Conservation (phyloP, 2,797 vertebrate species). For the Rhinoraja longicauda region DNA sequence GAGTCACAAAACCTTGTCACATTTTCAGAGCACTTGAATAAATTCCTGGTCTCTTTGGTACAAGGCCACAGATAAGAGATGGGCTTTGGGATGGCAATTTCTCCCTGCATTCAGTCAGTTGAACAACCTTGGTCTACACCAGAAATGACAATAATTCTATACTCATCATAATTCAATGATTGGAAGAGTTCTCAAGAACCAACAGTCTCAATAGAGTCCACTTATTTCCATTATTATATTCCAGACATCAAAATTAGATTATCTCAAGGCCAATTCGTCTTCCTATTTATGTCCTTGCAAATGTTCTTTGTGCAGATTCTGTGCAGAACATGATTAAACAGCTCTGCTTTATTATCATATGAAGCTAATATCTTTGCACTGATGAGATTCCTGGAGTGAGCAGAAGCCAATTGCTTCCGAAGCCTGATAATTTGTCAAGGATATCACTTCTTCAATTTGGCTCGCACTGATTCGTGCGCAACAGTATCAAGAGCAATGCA, state of each 20-base stretch:
- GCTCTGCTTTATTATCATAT: too few relatives aligned
- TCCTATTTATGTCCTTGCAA: background rate
- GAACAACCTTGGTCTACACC: too few relatives aligned
- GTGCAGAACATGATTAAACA: background rate
- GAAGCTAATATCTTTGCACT: background rate
- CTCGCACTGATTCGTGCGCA: background rate
- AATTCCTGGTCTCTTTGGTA: too few relatives aligned
- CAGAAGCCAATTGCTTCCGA: background rate
- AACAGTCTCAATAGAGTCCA: background rate
- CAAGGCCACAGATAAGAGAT: too few relatives aligned
- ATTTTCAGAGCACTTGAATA: too few relatives aligned
- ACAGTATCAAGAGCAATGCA: background rate
- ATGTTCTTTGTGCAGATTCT: constrained; percentile 2
- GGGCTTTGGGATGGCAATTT: too few relatives aligned
- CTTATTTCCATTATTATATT: background rate
- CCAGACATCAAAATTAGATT: background rate
- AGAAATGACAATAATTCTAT: too few relatives aligned
- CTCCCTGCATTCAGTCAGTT: too few relatives aligned
- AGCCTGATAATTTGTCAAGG: background rate
- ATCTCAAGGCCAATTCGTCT: background rate
- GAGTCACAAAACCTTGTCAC: too few relatives aligned
- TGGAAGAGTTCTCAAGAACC: background rate
- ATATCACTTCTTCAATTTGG: background rate
- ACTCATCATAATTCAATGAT: too few relatives aligned
- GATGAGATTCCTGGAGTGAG: background rate